phyloP scores from a whole-genome alignment of 2,888 invertebrate genomes.

The Osmoderma eremita region DNA sequence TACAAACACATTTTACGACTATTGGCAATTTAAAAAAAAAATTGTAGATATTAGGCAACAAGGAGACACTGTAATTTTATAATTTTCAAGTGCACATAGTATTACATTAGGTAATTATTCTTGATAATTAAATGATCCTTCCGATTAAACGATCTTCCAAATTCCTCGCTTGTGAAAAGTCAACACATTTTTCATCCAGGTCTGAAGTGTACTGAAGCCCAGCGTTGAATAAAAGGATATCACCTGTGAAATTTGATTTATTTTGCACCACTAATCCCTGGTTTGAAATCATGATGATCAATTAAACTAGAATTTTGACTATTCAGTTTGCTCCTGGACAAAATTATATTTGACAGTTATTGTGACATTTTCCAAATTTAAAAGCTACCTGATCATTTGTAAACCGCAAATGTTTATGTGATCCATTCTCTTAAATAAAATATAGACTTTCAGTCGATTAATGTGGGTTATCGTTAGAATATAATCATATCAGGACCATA shows the following conservation, averaged over 20 bases:
- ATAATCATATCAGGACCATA: no score
- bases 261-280: neutral
- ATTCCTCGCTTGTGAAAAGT: neutral
- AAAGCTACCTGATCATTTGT: neutral
- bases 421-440: no score
- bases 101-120: no score
- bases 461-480: no score
- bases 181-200: neutral
- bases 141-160: neutral
- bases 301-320: constrained; percentile 3
- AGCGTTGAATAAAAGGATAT: neutral
- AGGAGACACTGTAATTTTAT: no score
- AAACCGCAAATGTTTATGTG: neutral
- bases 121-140: neutral
- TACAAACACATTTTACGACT: no score
- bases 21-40: no score
- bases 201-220: neutral
- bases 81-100: no score
- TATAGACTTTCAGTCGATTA: no score
- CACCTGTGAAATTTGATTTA: neutral
- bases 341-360: neutral
- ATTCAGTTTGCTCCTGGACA: no score
- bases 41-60: no score
- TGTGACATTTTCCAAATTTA: neutral
- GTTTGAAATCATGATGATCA: neutral